These are phyloP conservation scores for Pitangus sulphuratus DNA, from an alignment of 2,797 vertebrate genomes.

Conservation along the genomic window DNA sequence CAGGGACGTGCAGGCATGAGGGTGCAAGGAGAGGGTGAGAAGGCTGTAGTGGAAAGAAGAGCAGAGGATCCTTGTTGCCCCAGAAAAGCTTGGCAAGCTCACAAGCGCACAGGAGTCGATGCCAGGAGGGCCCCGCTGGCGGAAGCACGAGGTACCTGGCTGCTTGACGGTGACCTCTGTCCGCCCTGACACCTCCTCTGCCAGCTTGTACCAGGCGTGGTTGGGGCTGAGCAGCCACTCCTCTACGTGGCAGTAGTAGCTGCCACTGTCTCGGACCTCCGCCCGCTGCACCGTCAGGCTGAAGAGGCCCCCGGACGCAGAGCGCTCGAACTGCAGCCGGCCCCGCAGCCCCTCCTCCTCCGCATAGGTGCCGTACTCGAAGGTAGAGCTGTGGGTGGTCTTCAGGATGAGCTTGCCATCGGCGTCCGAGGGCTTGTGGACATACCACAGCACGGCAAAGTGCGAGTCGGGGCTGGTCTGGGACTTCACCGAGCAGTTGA, in stretches of 20 bases:
- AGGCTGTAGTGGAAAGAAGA: neutral
- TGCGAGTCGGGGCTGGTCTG: slow-evolving; percentile 92
- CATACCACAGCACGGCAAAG: slow-evolving; percentile 92
- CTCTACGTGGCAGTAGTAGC: slow-evolving; percentile 96
- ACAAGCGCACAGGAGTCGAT: accelerated
- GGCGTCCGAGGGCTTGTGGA: slow-evolving; percentile 83
- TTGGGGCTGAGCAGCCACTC: slow-evolving; percentile 96
- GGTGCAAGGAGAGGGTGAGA: neutral
- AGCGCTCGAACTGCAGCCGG: slow-evolving; percentile 88
- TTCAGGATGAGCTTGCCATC: slow-evolving; percentile 93
- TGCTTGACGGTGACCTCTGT: slow-evolving; percentile 88
- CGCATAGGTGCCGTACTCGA: slow-evolving; percentile 90
- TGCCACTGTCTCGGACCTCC: slow-evolving; percentile 89
- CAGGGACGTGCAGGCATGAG: accelerated
- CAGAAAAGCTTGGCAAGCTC: neutral
- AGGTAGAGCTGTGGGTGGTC: slow-evolving; percentile 86
- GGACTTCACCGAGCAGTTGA: slow-evolving; percentile 90
- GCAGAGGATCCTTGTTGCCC: neutral
- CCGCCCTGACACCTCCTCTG: slow-evolving; percentile 89
- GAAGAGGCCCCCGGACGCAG: slow-evolving; percentile 71
- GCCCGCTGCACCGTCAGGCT: slow-evolving; percentile 90
- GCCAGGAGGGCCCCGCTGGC: accelerated
- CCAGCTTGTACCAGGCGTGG: slow-evolving; percentile 91
- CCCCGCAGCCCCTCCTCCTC: slow-evolving; percentile 90
- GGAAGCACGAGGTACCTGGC: slow-evolving; percentile 80